Conservation (phyloP, 2,888 invertebrate genomes). For the Odontocerum albicorne region DNA sequence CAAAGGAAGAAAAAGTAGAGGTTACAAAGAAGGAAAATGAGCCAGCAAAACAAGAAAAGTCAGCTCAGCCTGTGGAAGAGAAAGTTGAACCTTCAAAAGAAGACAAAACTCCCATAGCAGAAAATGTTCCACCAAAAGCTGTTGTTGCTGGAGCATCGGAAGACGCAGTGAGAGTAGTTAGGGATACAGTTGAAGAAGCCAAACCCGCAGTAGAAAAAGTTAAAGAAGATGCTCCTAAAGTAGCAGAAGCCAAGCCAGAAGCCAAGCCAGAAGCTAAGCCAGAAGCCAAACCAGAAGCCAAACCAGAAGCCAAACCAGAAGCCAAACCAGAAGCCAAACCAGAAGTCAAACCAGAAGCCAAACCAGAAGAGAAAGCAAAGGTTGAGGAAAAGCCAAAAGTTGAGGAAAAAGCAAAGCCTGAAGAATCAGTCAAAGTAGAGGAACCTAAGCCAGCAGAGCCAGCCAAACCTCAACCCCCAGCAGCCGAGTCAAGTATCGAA, state of each 20-base stretch:
- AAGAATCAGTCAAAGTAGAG: conserved; percentile 40
- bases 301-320: conserved; percentile 35
- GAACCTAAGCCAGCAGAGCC: conserved; percentile 15
- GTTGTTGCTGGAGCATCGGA: conserved; percentile 17
- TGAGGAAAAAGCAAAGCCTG: conserved; percentile 35
- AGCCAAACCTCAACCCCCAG: conserved; percentile 13
- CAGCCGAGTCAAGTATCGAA: conserved; percentile 19
- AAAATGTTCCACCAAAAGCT: conserved; percentile 14
- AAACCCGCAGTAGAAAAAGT: conserved; percentile 42
- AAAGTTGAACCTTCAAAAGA: conserved; percentile 34
- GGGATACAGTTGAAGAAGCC: conserved; percentile 36
- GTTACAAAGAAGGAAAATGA: conserved; percentile 40
- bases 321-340: conserved; percentile 36
- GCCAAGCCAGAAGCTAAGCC: conserved; percentile 37
- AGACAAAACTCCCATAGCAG: conserved; percentile 19
- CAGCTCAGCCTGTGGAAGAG: conserved; percentile 46
- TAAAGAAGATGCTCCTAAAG: too few species aligned
- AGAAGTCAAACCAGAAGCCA: conserved; percentile 30
- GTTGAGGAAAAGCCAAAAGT: conserved; percentile 33
- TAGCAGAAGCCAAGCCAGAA: conserved; percentile 37
- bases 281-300: conserved; percentile 32
- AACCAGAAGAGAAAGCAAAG: conserved; percentile 30
- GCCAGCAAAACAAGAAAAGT: conserved; percentile 44
- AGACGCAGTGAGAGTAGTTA: conserved; percentile 29
- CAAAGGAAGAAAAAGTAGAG: conserved; percentile 40